Evolutionary conservation across 2,888 invertebrate genomes (phyloP), one percentile per base, ranked within the genome.

Genomic region (Cremastinae sp.): DNA sequence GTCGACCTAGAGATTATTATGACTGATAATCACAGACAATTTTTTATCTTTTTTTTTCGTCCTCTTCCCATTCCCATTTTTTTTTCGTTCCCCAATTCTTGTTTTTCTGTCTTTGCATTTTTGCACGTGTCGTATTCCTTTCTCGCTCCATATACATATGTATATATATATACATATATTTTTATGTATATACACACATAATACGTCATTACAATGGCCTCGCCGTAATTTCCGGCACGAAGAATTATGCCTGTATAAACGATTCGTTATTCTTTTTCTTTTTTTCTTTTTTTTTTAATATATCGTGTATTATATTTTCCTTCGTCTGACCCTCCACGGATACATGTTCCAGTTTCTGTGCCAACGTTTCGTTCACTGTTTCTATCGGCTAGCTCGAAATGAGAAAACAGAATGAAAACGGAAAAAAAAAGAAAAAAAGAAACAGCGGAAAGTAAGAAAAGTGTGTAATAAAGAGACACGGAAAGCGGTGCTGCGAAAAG

Each of bases 1-100:
- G 85, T 88, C 81, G 88, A 88, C 88, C 88, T 88, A 88, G 88
- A 88, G 87, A 88, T 88, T 88, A 88, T 88, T 88, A 88, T 87
- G 88, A 88, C 87, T 88, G 88, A 88, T 87, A 88, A 88, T 88
- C 88, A 88, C 88, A 88, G 88, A 88, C 88, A 87, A 88, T 88
- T 87, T 88, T 84, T 84, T 79, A 58, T 80, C 81, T 82, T 83
- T 83, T 69, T 74, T 73, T 51, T 58, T 71, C 47, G 18, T 64
- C 54, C 73, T 56, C 61, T 2, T 28, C 5, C 28, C 28, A n/a
- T 70, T 79, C 79, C 74, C 74, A 72, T 74, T 76, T 12, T 74
- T 45, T 76, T 79, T 80, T 79, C 75, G 73, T 66, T 78, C 68
- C 72, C 75, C 69, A 76, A 78, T 74, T 73, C 73, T 74, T 73